A percentile compares a stretch with the other conserved stretches of the same genome.
Evolutionary conservation across 1,140 invertebrate species (phyloP).

Genomic region (Heliconius hewitsoni): DNA sequence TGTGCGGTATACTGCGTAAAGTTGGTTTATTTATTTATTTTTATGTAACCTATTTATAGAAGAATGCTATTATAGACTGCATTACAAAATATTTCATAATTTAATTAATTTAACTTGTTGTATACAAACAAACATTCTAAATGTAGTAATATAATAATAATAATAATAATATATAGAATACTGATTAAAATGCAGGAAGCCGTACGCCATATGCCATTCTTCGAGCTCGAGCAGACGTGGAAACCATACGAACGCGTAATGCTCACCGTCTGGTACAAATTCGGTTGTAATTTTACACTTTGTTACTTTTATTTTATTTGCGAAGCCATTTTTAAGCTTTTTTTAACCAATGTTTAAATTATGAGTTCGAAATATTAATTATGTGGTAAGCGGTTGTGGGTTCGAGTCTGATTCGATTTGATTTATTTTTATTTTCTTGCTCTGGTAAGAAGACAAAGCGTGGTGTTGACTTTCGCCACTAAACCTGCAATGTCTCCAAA

Average conservation of each 20-base stretch:
- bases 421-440: background rate
- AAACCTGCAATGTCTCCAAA: too few species aligned
- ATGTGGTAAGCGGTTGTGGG: too few species aligned
- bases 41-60: too few species aligned
- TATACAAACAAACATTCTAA: too few species aligned
- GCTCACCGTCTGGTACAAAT: constrained; percentile 38
- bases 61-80: too few species aligned
- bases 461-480: too few species aligned
- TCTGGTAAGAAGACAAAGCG: too few species aligned
- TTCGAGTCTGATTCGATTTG: too few species aligned
- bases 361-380: background rate
- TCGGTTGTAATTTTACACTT: constrained; percentile 39
- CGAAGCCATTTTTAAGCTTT: constrained; percentile 19
- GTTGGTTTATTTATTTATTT: too few species aligned
- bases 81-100: too few species aligned
- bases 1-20: too few species aligned
- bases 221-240: constrained; percentile 19
- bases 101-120: too few species aligned
- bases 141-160: background rate
- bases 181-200: constrained; percentile 22
- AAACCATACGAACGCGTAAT: constrained; percentile 31
- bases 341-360: background rate
- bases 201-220: constrained; percentile 22
- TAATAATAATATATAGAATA: background rate
- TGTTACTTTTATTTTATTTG: constrained; percentile 36